These are phyloP conservation scores for Sarcoramphus papa DNA, from an alignment of 2,797 vertebrate genomes.

Conservation along the genomic window DNA sequence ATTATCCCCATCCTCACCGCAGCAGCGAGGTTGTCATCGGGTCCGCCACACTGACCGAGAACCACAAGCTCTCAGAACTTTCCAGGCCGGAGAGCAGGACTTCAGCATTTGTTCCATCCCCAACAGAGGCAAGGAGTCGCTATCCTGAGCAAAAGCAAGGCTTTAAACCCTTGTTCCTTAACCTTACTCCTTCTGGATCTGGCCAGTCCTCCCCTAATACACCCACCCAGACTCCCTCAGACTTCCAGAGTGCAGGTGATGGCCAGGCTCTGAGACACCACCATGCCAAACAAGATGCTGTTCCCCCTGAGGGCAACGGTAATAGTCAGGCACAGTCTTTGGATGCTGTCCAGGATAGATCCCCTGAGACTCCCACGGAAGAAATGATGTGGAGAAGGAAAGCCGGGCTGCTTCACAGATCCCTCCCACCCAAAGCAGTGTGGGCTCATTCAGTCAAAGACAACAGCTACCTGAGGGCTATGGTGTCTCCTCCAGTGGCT, in stretches of 20 bases:
- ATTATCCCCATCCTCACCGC: slow-evolving; percentile 44
- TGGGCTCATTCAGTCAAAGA: slow-evolving; percentile 32
- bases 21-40: not conserved
- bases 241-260: not conserved
- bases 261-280: not conserved
- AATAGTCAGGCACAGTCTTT: not conserved
- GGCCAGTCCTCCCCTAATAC: slow-evolving; percentile 53
- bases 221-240: not conserved
- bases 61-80: slow-evolving; percentile 69
- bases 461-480: not conserved
- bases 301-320: not conserved
- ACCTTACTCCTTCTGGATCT: slow-evolving; percentile 54
- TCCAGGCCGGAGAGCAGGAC: slow-evolving; percentile 58
- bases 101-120: slow-evolving; percentile 15
- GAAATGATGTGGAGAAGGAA: slow-evolving; percentile 54
- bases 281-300: not conserved
- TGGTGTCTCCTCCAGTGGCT: not conserved
- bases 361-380: slow-evolving; percentile 48
- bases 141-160: slow-evolving; percentile 51
- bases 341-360: slow-evolving; percentile 13
- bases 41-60: slow-evolving; percentile 54
- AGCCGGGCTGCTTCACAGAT: not conserved
- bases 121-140: slow-evolving; percentile 35
- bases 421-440: not conserved
- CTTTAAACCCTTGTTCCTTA: slow-evolving; percentile 47